Base-by-base conservation (phyloP, 2,888 invertebrate genomes). In the Protonemura montana region DNA sequence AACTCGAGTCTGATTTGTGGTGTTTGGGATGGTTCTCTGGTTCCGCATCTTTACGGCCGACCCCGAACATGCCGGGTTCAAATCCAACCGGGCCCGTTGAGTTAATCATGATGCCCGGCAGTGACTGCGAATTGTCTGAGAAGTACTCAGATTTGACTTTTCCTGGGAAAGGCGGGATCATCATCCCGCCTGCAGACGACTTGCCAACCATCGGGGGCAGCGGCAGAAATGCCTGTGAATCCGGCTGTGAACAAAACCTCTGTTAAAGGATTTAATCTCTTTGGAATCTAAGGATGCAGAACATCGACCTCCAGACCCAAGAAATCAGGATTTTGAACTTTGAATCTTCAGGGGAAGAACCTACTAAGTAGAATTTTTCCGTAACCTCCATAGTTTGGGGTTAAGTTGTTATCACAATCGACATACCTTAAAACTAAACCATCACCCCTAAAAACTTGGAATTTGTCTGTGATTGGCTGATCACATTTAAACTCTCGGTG, bases 61-160 rank as follows among this genome's bases (percentile, higher is more conserved):
- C 59, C 21, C 59, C 59, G 90, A 97, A 97, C 96, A 97, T 96
- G 86, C 96, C 96, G 0, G 97, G 96, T 89, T 97, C 97, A 90
- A 97, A 97, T 30, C 96, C 96, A 35, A 96, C 93, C 0, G 96
- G 97, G 0, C 96, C 96, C 6, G 93, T 93, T 35, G 87, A 86
- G 42, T 86, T 87, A 89, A 94, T 93, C 6, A 95, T 93, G 6
- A 95, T 93, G 21, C 97, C 97, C 0, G 97, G 96, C 85, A 97
- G 91, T 0, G 96, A 94, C 21, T 94, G 95, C 0, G 97, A 97
- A 91, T 97, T 97, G 89, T 97, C 97, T 0, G 96, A 96, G 90
- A 94, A 94, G 89, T 94, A 94, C 87, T 89, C 89, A 13, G 88
- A 87, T 87, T 88, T 89, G 28, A 88, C 84, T 81, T 85, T 88